A percentile compares a stretch with the other conserved stretches of the same genome.
phyloP scores from a whole-genome alignment of 1,140 invertebrate species.

The Ylistrum balloti region DNA sequence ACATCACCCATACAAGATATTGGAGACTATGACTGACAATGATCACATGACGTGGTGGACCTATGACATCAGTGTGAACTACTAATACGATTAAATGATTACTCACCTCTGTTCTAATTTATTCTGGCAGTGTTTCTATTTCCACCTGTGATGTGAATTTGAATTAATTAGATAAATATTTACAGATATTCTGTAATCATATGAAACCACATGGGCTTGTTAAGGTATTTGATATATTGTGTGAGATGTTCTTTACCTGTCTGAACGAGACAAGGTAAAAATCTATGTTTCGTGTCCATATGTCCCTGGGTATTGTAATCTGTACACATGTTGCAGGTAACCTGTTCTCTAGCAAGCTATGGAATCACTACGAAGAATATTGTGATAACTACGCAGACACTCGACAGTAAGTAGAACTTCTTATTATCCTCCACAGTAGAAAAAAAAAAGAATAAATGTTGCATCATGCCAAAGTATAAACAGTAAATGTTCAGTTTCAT shows the following conservation, averaged over 20 bases:
- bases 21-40: background rate
- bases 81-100: background rate
- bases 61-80: background rate
- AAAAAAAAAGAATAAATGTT: no score
- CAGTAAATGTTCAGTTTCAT: no score
- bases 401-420: constrained; percentile 61
- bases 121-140: background rate
- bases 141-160: background rate
- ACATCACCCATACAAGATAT: background rate
- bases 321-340: constrained; percentile 58
- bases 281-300: background rate
- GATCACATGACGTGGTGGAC: background rate
- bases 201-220: no score
- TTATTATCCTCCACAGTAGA: no score
- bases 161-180: background rate
- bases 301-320: background rate
- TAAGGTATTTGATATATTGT: no score
- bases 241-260: no score
- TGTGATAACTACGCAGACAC: constrained; percentile 56
- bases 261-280: no score
- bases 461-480: no score
- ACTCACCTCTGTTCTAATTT: background rate
- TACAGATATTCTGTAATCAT: background rate
- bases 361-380: constrained; percentile 63
- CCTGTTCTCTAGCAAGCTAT: constrained; percentile 63